Evolutionary conservation across 2,888 invertebrate species (phyloP).

Genomic region (Caenorhabditis virilis): DNA sequence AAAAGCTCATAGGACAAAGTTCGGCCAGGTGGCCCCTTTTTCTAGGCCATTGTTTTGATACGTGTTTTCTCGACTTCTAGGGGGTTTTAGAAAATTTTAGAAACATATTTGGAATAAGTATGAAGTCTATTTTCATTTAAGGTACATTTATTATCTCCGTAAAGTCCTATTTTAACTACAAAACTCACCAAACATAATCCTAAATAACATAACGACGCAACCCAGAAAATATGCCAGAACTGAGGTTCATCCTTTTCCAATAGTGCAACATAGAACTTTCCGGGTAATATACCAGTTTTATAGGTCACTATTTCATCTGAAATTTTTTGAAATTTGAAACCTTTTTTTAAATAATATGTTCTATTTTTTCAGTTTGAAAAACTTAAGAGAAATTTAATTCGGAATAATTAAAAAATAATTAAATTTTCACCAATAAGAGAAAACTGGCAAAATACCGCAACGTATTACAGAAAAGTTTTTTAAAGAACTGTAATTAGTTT

Average conservation of each 20-base stretch:
- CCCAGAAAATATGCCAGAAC: slow-evolving; percentile 69
- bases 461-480: slow-evolving; percentile 2
- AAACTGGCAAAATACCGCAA: slow-evolving; percentile 10
- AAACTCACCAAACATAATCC: slow-evolving; percentile 55
- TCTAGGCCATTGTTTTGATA: no score
- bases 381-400: not conserved
- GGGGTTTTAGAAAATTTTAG: no score
- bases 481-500: slow-evolving; percentile 9
- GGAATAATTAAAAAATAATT: not conserved
- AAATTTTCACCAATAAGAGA: not conserved
- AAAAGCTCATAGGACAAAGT: no score
- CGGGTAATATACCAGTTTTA: slow-evolving; percentile 73
- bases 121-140: no score
- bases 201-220: slow-evolving; percentile 68
- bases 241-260: slow-evolving; percentile 70
- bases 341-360: slow-evolving; percentile 1
- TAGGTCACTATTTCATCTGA: slow-evolving; percentile 73
- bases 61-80: no score
- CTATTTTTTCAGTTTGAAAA: no score
- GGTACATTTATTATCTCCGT: no score
- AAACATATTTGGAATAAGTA: no score
- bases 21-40: no score
- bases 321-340: slow-evolving; percentile 15
- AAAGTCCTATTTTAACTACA: no score
- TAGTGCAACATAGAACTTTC: slow-evolving; percentile 72